Evolutionary conservation across 2,888 invertebrate species (phyloP), one percentile per base, ranked within the genome.

Genomic region (Campoletis raptor): DNA sequence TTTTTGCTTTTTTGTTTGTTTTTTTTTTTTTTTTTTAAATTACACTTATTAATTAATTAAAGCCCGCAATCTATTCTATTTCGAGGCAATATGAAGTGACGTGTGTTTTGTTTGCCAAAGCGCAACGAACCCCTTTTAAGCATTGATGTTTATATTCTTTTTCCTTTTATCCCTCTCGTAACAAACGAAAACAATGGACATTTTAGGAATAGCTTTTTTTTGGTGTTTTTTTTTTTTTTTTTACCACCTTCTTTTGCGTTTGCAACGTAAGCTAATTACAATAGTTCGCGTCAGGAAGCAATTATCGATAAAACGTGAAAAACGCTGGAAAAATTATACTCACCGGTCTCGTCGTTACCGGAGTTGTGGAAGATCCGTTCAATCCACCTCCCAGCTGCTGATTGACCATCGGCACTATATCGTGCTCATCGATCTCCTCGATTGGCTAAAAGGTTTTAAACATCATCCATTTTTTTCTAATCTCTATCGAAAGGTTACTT

Each of bases 391-490:
- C 90, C 30, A 85, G 64, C 77, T 91, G 48, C 91, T 91, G 81
- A 92, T 90, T 78, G 18, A 89, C 86, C 15, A 85, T 81, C 12
- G 92, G 90, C n/a, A 92, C 85, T 64, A 90, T 90, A 5, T 92
- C 91, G n/a, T 89, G 86, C 52, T 90, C 91, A 37, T 92, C 90
- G 52, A 90, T 87, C 5, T 90, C 90, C 52, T 93, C 92, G 52
- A 86, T 86, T 89, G 90, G 74, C 84, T 85, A 24, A 54, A 21
- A 18, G 3, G 15, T 21, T 10, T 66, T 2, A 42, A 6, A 36
- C 9, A 64, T 76, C 6, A 15, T 48, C 0, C 2, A 42, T 24
- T 18, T 21, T 61, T 72, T 15, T 10, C 18, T 15, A 15, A n/a
- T 15, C 18, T n/a, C 57, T 5, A 30, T 6, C 61, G 0, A 15